Percentiles rank a stretch among this genome's conserved stretches.
Conservation (phyloP, 2,888 invertebrate species). For the Ennomos erosarius region DNA sequence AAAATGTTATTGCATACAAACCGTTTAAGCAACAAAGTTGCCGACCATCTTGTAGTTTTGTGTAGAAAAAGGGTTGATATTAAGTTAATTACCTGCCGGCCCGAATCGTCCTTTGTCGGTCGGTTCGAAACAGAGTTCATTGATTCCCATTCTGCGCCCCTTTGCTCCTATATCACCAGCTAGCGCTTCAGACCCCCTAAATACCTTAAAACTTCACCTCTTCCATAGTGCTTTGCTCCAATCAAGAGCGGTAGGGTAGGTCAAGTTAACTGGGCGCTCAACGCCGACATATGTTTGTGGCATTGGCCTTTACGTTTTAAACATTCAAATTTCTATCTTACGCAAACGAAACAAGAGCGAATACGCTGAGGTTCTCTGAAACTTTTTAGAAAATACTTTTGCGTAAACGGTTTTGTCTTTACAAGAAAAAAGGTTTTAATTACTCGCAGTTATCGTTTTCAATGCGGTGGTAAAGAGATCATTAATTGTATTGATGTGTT, state of each 20-base stretch:
- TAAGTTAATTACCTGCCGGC: constrained; percentile 81
- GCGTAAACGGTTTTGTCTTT: constrained; percentile 44
- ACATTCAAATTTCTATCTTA: constrained; percentile 58
- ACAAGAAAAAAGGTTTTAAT: constrained; percentile 39
- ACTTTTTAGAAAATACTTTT: constrained; percentile 60
- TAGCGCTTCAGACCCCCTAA: constrained; percentile 54
- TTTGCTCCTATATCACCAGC: constrained; percentile 66
- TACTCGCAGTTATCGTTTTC: constrained; percentile 27
- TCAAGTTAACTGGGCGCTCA: constrained; percentile 57
- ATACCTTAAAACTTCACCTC: constrained; percentile 32
- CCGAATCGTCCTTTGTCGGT: constrained; percentile 82
- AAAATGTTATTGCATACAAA: neutral
- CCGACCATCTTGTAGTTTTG: constrained; percentile 44
- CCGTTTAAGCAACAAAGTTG: constrained; percentile 32
- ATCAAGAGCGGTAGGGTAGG: constrained; percentile 51
- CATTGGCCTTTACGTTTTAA: constrained; percentile 67
- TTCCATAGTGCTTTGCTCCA: constrained; percentile 31
- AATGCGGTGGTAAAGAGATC: neutral
- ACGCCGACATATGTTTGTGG: constrained; percentile 79
- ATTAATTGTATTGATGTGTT: too few relatives aligned
- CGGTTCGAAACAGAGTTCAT: constrained; percentile 77
- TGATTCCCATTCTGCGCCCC: constrained; percentile 81
- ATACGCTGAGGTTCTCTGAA: constrained; percentile 39
- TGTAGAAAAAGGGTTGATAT: constrained; percentile 73
- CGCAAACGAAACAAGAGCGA: constrained; percentile 34